Conservation (phyloP, 2,888 invertebrate species). For the Diabrotica balteata region DNA sequence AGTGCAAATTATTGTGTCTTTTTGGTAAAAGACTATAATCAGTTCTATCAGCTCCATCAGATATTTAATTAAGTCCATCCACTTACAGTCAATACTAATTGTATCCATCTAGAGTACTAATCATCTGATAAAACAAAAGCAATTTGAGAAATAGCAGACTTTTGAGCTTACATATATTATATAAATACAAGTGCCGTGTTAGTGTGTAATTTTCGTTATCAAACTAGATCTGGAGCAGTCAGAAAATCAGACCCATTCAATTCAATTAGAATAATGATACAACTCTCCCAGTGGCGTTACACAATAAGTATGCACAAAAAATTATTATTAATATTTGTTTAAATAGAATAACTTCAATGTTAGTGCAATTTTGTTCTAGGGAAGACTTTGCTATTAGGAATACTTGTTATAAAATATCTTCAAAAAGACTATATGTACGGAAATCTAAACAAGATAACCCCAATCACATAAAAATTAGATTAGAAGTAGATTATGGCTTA, state of each 20-base stretch:
- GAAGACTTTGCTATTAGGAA: no score
- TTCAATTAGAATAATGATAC: constrained; percentile 47
- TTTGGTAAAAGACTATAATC: constrained; percentile 5
- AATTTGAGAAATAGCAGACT: constrained; percentile 31
- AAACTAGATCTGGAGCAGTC: constrained; percentile 39
- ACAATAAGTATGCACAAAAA: no score
- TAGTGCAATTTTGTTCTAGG: no score
- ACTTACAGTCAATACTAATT: constrained; percentile 8
- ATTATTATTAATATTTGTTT: no score
- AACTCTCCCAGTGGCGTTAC: constrained; percentile 26
- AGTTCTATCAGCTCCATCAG: constrained; percentile 1
- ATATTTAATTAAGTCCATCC: constrained; percentile 10
- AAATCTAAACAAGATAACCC: no score
- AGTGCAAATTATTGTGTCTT: constrained; percentile 7
- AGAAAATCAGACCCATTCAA: constrained; percentile 43
- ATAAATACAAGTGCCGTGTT: constrained; percentile 37
- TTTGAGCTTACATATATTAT: constrained; percentile 28
- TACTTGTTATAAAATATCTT: no score
- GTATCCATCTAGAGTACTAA: constrained; percentile 18
- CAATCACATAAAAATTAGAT: no score
- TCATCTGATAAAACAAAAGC: constrained; percentile 31
- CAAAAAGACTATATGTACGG: no score
- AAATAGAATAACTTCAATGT: no score
- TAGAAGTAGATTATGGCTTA: no score
- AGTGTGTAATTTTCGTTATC: constrained; percentile 44